phyloP scores from a whole-genome alignment of 2,888 invertebrate genomes.

The Tryphoninae sp. region DNA sequence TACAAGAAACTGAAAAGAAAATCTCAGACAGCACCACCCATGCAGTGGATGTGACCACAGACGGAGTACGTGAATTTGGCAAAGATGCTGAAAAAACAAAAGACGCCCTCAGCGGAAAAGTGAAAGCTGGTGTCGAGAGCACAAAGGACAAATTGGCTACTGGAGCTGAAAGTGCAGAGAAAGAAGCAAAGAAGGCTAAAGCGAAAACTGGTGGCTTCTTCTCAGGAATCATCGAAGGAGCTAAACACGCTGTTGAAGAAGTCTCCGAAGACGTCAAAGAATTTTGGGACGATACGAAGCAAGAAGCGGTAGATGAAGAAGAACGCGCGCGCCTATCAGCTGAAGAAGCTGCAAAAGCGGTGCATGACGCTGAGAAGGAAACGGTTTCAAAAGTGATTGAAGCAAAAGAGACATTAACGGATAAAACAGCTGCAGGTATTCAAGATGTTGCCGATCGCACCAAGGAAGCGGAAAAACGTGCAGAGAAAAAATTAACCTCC shows the following conservation, averaged over 20 bases:
- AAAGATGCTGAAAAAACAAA: slow-evolving; percentile 54
- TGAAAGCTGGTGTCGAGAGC: slow-evolving; percentile 44
- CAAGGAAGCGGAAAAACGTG: slow-evolving; percentile 44
- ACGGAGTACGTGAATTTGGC: slow-evolving; percentile 53
- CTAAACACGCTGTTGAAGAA: slow-evolving; percentile 65
- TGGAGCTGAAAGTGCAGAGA: slow-evolving; percentile 61
- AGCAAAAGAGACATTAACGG: slow-evolving; percentile 63
- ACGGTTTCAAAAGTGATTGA: slow-evolving; percentile 65
- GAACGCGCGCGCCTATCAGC: slow-evolving; percentile 64
- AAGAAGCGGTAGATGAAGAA: slow-evolving; percentile 64
- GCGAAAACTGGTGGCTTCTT: slow-evolving; percentile 64
- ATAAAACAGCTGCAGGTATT: slow-evolving; percentile 53
- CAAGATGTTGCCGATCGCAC: slow-evolving; percentile 44
- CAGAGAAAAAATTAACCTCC: slow-evolving; percentile 72
- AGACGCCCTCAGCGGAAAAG: slow-evolving; percentile 55
- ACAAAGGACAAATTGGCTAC: slow-evolving; percentile 60
- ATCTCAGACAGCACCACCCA: slow-evolving; percentile 44
- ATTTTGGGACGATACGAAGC: slow-evolving; percentile 67
- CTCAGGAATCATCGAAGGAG: slow-evolving; percentile 67
- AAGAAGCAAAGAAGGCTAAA: slow-evolving; percentile 63
- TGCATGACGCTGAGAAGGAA: slow-evolving; percentile 48
- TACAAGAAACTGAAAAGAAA: slow-evolving; percentile 49
- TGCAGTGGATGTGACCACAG: slow-evolving; percentile 17
- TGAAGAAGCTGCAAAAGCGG: slow-evolving; percentile 66
- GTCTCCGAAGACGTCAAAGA: slow-evolving; percentile 68